Evolutionary conservation across 2,888 invertebrate species (phyloP).

Genomic region (Lepidochrysops patricia): DNA sequence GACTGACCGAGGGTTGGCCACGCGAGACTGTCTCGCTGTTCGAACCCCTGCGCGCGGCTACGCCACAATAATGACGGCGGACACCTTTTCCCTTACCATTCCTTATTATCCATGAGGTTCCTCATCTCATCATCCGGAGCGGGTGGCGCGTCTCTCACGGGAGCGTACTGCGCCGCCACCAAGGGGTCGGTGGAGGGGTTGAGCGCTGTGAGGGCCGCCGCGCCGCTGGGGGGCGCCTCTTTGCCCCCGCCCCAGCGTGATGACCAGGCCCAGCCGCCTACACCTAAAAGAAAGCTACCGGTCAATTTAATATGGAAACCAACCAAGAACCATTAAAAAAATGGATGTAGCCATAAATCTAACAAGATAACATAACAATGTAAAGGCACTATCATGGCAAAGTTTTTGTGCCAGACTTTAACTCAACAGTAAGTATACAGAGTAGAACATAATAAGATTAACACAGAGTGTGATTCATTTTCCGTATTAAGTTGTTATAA

Average conservation of each 20-base stretch:
- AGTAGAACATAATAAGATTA: background rate
- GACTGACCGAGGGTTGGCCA: too few relatives aligned
- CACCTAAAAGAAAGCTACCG: conserved; percentile 30
- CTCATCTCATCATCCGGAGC: conserved; percentile 80
- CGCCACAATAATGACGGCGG: too few relatives aligned
- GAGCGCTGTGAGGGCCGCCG: conserved; percentile 75
- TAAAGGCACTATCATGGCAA: too few relatives aligned
- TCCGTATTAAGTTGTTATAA: background rate
- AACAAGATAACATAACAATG: background rate
- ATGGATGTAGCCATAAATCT: too few relatives aligned
- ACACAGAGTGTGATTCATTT: background rate
- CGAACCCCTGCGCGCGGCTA: too few relatives aligned
- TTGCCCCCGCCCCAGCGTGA: conserved; percentile 65
- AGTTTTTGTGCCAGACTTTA: too few relatives aligned
- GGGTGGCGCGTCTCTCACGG: conserved; percentile 82
- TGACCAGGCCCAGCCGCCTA: conserved; percentile 60
- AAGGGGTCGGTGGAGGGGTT: conserved; percentile 85
- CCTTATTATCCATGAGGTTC: conserved; percentile 85
- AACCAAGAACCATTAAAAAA: background rate
- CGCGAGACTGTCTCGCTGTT: too few relatives aligned
- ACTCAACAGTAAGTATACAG: too few relatives aligned
- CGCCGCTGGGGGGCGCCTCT: conserved; percentile 67
- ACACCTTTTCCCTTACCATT: too few relatives aligned
- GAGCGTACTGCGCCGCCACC: conserved; percentile 84
- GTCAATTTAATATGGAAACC: background rate